phyloP scores from a whole-genome alignment of 1,140 invertebrate species.

The Ips typographus region DNA sequence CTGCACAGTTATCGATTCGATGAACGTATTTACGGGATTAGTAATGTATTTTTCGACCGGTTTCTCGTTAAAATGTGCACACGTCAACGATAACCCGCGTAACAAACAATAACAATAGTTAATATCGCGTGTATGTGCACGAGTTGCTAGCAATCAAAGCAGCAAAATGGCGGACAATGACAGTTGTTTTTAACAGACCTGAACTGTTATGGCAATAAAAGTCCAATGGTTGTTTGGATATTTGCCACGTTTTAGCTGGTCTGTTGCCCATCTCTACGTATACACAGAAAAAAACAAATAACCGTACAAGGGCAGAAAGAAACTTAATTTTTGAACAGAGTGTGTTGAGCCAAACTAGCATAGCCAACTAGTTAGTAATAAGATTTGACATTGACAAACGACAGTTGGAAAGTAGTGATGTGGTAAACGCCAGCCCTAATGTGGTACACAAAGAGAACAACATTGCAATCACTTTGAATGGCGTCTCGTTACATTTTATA shows the following conservation, averaged over 20 bases:
- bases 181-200: neutral
- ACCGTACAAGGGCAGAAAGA: neutral
- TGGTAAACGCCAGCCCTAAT: neutral
- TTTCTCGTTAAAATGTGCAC: neutral
- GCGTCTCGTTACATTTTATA: neutral
- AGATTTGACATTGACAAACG: too few relatives aligned
- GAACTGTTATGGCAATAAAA: neutral
- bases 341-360: too few relatives aligned
- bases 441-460: neutral
- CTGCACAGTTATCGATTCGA: too few relatives aligned
- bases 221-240: neutral
- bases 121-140: neutral
- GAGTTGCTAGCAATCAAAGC: too few relatives aligned
- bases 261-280: neutral
- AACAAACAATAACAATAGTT: neutral
- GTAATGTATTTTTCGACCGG: neutral
- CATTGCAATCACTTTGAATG: neutral
- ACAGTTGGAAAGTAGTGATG: too few relatives aligned
- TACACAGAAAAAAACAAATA: neutral
- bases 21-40: neutral
- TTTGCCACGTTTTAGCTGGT: neutral
- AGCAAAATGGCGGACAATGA: neutral
- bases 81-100: neutral
- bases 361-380: too few relatives aligned
- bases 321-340: too few relatives aligned